phyloP scores from a whole-genome alignment of 2,888 invertebrate genomes.

The Lasioglossum calceatum region DNA sequence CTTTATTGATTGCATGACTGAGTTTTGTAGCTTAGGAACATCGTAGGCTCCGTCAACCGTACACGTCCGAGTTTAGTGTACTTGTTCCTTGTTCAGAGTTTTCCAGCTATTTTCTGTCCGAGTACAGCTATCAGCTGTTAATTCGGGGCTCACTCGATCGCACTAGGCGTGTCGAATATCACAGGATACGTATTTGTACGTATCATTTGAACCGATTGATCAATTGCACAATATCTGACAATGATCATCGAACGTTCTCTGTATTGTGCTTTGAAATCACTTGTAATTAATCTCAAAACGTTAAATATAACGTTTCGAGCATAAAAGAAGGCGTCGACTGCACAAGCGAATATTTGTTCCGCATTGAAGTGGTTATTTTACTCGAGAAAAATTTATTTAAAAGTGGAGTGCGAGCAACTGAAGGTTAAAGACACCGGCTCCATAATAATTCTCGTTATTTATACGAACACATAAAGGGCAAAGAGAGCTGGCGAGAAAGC shows the following conservation, averaged over 20 bases:
- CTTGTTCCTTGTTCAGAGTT: background rate
- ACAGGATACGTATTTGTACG: background rate
- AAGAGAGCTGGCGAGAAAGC: background rate
- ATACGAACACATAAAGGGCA: background rate
- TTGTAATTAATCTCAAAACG: too few relatives aligned
- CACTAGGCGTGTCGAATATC: background rate
- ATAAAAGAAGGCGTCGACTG: too few relatives aligned
- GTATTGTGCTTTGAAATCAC: background rate
- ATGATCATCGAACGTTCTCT: background rate
- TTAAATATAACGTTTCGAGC: too few relatives aligned
- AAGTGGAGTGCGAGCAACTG: too few relatives aligned
- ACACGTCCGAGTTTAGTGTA: background rate
- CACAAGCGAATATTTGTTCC: too few relatives aligned
- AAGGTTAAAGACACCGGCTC: background rate
- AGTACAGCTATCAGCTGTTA: background rate
- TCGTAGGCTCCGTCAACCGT: background rate
- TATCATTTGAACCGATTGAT: background rate
- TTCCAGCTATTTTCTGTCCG: background rate
- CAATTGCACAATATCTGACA: background rate
- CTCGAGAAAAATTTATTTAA: too few relatives aligned
- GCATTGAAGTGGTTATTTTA: too few relatives aligned
- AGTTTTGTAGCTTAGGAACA: background rate
- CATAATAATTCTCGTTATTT: background rate
- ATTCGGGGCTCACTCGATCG: background rate
- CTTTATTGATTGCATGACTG: constrained; percentile 47